These are phyloP conservation scores for Temnothorax unifasciatus DNA, from an alignment of 2,888 invertebrate genomes.

Conservation along the genomic window DNA sequence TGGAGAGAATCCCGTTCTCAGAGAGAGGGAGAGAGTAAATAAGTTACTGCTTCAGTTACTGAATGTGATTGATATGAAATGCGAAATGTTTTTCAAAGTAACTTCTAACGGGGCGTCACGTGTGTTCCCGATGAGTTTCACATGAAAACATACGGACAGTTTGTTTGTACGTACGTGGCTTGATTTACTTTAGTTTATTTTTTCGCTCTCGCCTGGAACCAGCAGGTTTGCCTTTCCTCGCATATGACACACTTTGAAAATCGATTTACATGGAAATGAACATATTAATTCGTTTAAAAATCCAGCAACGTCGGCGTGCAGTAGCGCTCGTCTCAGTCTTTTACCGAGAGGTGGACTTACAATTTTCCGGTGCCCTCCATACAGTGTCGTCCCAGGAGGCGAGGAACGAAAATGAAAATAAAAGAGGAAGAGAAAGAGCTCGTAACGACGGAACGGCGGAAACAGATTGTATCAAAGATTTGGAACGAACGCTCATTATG, in stretches of 20 bases:
- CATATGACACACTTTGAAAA: conserved; percentile 41
- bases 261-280: conserved; percentile 51
- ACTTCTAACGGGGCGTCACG: conserved; percentile 1
- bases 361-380: conserved; percentile 53
- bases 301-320: conserved; percentile 45
- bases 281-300: conserved; percentile 43
- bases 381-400: conserved; percentile 33
- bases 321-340: conserved; percentile 36
- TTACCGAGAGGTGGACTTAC: conserved; percentile 35
- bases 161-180: conserved; percentile 14
- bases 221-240: conserved; percentile 1
- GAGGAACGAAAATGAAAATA: conserved; percentile 24
- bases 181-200: conserved; percentile 27
- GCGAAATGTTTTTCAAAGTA: conserved; percentile 27
- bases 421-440: conserved; percentile 11
- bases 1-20: background rate
- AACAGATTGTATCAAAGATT: conserved; percentile 41
- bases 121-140: background rate
- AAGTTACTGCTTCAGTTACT: background rate
- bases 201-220: conserved; percentile 12
- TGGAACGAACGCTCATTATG: conserved; percentile 40
- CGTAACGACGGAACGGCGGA: conserved; percentile 40
- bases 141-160: conserved; percentile 27
- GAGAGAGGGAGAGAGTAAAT: background rate
- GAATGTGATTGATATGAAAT: conserved; percentile 28